phyloP scores from a whole-genome alignment of 2,113 vertebrate species.

The Lepisosteus osseus region DNA sequence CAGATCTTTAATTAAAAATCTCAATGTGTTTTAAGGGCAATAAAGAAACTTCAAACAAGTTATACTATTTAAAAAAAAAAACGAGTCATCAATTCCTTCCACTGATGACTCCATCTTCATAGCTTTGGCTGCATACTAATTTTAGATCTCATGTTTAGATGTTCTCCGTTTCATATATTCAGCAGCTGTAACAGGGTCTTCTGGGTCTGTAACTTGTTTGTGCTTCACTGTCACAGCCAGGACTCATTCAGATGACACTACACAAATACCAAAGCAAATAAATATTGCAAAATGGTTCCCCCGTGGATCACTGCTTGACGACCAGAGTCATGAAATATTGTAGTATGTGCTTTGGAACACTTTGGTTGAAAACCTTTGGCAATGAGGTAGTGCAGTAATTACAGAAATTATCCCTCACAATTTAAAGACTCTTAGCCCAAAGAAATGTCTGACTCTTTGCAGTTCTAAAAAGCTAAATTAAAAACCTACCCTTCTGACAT shows the following conservation, averaged over 20 bases:
- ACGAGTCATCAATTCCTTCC: constrained; percentile 24
- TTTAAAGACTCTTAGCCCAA: constrained; percentile 42
- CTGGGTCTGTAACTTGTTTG: constrained; percentile 7
- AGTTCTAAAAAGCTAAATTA: constrained; percentile 59
- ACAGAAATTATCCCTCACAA: constrained; percentile 57
- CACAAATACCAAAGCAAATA: constrained; percentile 40
- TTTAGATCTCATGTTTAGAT: constrained; percentile 10
- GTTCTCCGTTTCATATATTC: constrained; percentile 16
- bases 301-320: constrained; percentile 58
- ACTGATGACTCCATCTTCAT: constrained; percentile 22
- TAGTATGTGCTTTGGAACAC: neutral
- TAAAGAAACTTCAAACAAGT: constrained; percentile 31
- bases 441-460: constrained; percentile 34
- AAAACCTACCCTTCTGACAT: constrained; percentile 47
- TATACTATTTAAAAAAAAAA: constrained; percentile 28
- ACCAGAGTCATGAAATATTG: constrained; percentile 41
- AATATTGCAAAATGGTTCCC: constrained; percentile 48
- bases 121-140: constrained; percentile 28
- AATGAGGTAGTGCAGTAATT: constrained; percentile 64
- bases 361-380: constrained; percentile 38
- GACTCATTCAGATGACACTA: constrained; percentile 35
- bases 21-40: constrained; percentile 9
- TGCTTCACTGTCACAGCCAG: constrained; percentile 29
- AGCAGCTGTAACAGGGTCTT: neutral
- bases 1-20: constrained; percentile 20